These are phyloP conservation scores for Eupleurogrammus muticus DNA, from an alignment of 2,797 vertebrate species.

Conservation along the genomic window DNA sequence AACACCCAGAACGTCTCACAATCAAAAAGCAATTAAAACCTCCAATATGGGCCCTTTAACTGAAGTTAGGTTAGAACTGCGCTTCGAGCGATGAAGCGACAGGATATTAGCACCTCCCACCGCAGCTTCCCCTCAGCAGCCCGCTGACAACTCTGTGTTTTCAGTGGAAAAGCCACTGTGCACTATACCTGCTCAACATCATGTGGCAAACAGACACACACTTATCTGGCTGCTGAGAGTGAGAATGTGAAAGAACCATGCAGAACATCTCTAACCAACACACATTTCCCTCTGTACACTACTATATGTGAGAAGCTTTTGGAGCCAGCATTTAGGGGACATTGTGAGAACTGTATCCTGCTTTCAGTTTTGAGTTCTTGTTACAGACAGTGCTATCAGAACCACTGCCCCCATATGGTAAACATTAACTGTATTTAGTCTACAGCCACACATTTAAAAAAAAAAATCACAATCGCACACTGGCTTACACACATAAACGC, in stretches of 20 bases:
- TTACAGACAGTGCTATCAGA: conserved; percentile 21
- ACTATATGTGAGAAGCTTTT: conserved; percentile 3
- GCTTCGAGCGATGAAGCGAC: too few relatives aligned
- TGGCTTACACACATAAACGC: conserved; percentile 39
- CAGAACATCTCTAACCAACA: not conserved
- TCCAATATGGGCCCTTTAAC: too few relatives aligned
- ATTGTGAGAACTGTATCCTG: not conserved
- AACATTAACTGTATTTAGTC: conserved; percentile 25
- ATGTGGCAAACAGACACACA: not conserved
- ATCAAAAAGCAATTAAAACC: too few relatives aligned
- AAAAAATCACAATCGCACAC: conserved; percentile 31
- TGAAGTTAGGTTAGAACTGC: too few relatives aligned
- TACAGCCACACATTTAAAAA: conserved; percentile 27
- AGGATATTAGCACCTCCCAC: too few relatives aligned
- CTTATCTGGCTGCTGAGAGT: not conserved
- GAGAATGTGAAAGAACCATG: not conserved
- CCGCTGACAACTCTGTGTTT: too few relatives aligned
- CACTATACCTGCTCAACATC: too few relatives aligned
- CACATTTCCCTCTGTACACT: not conserved
- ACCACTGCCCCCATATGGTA: conserved; percentile 14
- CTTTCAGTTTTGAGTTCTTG: conserved; percentile 7
- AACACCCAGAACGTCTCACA: too few relatives aligned
- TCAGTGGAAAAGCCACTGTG: too few relatives aligned
- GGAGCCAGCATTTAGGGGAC: not conserved
- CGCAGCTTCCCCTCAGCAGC: too few relatives aligned